These are phyloP conservation scores for Chymomyza costata DNA, from an alignment of 1,140 invertebrate species.

Conservation along the genomic window DNA sequence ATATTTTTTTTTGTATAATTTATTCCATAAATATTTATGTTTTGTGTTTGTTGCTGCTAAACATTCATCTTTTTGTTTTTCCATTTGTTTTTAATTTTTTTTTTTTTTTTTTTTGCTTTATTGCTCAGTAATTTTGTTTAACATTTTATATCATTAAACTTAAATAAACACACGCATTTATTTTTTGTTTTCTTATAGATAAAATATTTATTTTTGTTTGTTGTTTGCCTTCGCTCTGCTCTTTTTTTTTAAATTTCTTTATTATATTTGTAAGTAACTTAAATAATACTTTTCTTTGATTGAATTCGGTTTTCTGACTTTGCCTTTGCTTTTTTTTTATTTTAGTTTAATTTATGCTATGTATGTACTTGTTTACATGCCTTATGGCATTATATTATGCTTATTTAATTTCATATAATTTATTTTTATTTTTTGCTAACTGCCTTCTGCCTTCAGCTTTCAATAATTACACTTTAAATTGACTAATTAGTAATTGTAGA, in stretches of 20 bases:
- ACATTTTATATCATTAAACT: too few species aligned
- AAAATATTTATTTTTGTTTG: background rate
- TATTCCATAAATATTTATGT: slow-evolving; percentile 16
- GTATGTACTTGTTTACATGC: slow-evolving; percentile 21
- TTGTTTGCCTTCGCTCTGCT: background rate
- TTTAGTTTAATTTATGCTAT: slow-evolving; percentile 47
- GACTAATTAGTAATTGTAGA: slow-evolving; percentile 68
- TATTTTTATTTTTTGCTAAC: slow-evolving; percentile 49
- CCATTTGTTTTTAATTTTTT: background rate
- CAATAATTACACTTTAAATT: slow-evolving; percentile 62
- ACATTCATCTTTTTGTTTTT: background rate
- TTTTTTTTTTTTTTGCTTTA: slow-evolving; percentile 3
- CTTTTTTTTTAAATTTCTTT: slow-evolving; percentile 31
- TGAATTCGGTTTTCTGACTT: slow-evolving; percentile 62
- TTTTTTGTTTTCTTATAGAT: too few species aligned
- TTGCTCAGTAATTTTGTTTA: too few species aligned
- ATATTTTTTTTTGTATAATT: slow-evolving; percentile 5
- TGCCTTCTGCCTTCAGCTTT: slow-evolving; percentile 38
- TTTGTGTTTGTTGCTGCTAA: too few species aligned
- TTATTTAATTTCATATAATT: slow-evolving; percentile 14
- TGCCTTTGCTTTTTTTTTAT: slow-evolving; percentile 34
- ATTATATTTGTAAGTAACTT: slow-evolving; percentile 55
- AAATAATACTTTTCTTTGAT: slow-evolving; percentile 75
- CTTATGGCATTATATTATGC: background rate
- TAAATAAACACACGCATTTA: too few species aligned